Percentiles rank a stretch among this genome's conserved stretches.
These are phyloP conservation scores for Orgyia antiqua DNA, from an alignment of 2,888 invertebrate genomes.

Conservation along the genomic window DNA sequence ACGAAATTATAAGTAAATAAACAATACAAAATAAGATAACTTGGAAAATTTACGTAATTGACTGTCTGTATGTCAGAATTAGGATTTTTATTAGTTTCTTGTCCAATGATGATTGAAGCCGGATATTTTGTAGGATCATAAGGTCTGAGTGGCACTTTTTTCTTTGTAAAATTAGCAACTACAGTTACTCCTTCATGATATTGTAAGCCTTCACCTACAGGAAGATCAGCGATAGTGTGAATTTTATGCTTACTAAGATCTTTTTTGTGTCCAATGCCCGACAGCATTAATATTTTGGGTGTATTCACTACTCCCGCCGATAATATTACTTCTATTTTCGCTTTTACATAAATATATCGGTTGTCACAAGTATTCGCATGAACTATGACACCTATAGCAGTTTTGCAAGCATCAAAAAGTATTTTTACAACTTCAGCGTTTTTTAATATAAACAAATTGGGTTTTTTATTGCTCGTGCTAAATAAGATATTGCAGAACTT, in stretches of 20 bases:
- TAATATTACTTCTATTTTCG: constrained; percentile 38
- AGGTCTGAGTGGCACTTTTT: constrained; percentile 24
- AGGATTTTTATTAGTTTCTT: constrained; percentile 4
- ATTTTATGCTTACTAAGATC: constrained; percentile 34
- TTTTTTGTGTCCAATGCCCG: constrained; percentile 40
- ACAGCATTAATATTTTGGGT: constrained; percentile 46
- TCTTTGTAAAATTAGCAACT: constrained; percentile 29
- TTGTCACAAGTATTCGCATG: constrained; percentile 8
- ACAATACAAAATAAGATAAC: constrained; percentile 8
- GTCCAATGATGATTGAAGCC: constrained; percentile 12
- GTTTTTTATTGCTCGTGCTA: constrained; percentile 3
- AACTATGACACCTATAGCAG: constrained; percentile 32
- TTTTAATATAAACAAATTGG: constrained; percentile 14
- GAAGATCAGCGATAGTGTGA: constrained; percentile 26
- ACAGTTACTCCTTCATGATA: constrained; percentile 40
- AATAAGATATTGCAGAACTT: constrained; percentile 8
- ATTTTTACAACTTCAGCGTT: constrained; percentile 10
- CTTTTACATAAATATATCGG: constrained; percentile 12
- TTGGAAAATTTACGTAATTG: constrained; percentile 4
- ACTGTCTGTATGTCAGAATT: constrained; percentile 10
- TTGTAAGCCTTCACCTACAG: constrained; percentile 44
- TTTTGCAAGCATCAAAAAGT: constrained; percentile 14
- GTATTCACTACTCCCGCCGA: constrained; percentile 43
- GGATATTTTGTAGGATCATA: constrained; percentile 22
- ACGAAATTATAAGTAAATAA: constrained; percentile 11